Percentiles rank a stretch among this genome's conserved stretches.
These are phyloP conservation scores for Pheosia tremula DNA, from an alignment of 2,888 invertebrate genomes.

Conservation along the genomic window DNA sequence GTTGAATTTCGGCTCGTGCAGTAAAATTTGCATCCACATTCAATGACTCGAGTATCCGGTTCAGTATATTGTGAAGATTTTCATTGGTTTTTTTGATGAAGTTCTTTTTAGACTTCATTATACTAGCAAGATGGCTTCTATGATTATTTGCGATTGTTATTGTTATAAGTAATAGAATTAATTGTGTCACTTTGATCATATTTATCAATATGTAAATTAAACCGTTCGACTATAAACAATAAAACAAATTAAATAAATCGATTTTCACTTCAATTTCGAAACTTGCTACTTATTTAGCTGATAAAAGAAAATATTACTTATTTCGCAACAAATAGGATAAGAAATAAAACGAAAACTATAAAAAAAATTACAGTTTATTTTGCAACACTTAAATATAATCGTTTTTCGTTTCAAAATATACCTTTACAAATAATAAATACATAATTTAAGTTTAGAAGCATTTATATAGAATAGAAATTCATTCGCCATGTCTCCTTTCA, in stretches of 20 bases:
- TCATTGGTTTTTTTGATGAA: constrained; percentile 35
- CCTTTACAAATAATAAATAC: constrained; percentile 10
- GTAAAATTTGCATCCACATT: constrained; percentile 35
- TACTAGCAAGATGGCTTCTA: constrained; percentile 14
- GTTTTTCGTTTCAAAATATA: constrained; percentile 12
- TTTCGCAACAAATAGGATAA: constrained; percentile 13
- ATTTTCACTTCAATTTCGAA: constrained; percentile 1
- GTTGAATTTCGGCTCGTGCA: constrained; percentile 27
- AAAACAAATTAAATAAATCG: constrained; percentile 3
- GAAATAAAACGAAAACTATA: constrained; percentile 26
- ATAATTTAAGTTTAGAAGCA: constrained; percentile 5
- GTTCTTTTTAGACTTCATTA: constrained; percentile 28
- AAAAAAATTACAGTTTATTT: constrained; percentile 34
- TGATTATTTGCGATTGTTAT: constrained; percentile 21
- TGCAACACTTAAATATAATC: constrained; percentile 18
- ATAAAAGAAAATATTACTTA: constrained; percentile 11
- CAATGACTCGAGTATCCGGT: constrained; percentile 45
- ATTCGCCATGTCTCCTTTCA: constrained; percentile 30
- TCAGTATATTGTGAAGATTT: constrained; percentile 38
- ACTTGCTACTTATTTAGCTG: constrained; percentile 11
- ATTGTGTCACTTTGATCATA: constrained; percentile 6
- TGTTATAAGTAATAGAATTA: constrained; percentile 13
- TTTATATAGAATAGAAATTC: constrained; percentile 11
- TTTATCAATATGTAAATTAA: not conserved
- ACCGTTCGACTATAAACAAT: not conserved